Percentiles rank a stretch among this genome's conserved stretches.
phyloP scores from a whole-genome alignment of 1,140 invertebrate genomes.

The Drosophila nigromelanica region DNA sequence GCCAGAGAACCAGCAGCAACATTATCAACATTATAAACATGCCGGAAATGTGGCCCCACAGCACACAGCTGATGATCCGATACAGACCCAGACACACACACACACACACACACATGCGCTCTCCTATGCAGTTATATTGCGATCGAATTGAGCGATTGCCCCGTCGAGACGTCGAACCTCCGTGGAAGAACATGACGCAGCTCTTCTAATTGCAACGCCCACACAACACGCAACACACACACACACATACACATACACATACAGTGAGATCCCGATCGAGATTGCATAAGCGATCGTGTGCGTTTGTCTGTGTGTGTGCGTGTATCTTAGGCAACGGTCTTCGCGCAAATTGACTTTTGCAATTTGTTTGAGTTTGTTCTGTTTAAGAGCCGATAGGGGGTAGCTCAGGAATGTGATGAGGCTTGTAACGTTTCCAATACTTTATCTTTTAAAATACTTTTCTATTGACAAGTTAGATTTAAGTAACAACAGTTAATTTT shows the following conservation, averaged over 20 bases:
- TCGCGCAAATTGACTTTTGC: slow-evolving; percentile 62
- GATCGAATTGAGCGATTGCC: slow-evolving; percentile 70
- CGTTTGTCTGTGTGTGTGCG: slow-evolving; percentile 1
- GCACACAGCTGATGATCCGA: slow-evolving; percentile 40
- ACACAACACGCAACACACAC: slow-evolving; percentile 52
- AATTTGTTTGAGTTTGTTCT: slow-evolving; percentile 67
- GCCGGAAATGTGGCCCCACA: slow-evolving; percentile 70
- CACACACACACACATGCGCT: neutral
- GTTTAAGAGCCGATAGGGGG: neutral
- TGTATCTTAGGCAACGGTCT: slow-evolving; percentile 31
- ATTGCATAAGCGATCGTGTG: slow-evolving; percentile 65
- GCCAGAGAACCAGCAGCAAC: neutral
- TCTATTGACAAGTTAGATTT: too few species aligned
- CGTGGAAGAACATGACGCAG: slow-evolving; percentile 63
- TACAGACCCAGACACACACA: slow-evolving; percentile 15
- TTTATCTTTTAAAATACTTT: too few species aligned
- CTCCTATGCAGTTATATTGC: slow-evolving; percentile 11
- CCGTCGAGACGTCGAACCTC: slow-evolving; percentile 56
- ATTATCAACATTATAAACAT: slow-evolving; percentile 39
- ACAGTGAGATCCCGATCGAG: slow-evolving; percentile 37
- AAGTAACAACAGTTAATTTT: too few species aligned
- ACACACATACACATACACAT: neutral
- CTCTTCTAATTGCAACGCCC: slow-evolving; percentile 79
- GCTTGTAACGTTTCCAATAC: neutral
- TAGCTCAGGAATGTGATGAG: neutral